Percentiles rank a stretch among this genome's conserved stretches.
Evolutionary conservation across 1,140 invertebrate genomes (phyloP).

Genomic region (Melipona quadrifasciata): DNA sequence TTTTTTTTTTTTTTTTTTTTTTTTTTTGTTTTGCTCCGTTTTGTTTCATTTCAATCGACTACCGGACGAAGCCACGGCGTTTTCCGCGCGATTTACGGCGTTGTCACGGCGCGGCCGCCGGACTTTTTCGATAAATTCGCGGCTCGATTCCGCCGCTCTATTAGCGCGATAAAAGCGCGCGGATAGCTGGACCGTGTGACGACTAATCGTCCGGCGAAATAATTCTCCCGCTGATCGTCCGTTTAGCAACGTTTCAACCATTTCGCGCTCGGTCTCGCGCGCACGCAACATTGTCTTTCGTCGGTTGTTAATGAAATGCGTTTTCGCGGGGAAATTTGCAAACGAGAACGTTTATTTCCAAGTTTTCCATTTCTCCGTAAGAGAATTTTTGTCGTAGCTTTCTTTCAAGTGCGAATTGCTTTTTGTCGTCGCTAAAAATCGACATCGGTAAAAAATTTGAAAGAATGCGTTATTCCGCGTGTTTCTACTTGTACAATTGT

Average conservation of each 20-base stretch:
- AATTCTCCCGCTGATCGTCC: not conserved
- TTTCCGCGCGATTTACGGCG: not conserved
- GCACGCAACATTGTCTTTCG: not conserved
- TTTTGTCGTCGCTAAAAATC: no score
- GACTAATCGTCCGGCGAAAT: not conserved
- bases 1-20: not conserved
- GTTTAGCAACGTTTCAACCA: not conserved
- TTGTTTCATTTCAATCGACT: slow-evolving; percentile 13
- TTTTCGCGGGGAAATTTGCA: not conserved
- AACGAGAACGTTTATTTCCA: no score
- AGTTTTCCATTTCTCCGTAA: no score
- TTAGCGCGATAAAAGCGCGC: slow-evolving; percentile 14
- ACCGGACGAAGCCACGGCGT: not conserved
- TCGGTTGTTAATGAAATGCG: not conserved
- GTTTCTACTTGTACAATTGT: no score
- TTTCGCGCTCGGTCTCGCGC: not conserved
- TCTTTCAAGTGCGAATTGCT: no score
- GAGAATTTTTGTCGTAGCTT: no score
- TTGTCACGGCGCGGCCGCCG: not conserved
- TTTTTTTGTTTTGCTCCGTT: no score
- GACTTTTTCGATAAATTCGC: slow-evolving; percentile 18
- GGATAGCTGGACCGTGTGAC: not conserved
- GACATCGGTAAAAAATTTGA: no score
- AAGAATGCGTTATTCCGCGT: no score
- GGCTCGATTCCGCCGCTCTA: not conserved